Evolutionary conservation across 1,140 invertebrate genomes (phyloP).

Genomic region (Arion vulgaris): DNA sequence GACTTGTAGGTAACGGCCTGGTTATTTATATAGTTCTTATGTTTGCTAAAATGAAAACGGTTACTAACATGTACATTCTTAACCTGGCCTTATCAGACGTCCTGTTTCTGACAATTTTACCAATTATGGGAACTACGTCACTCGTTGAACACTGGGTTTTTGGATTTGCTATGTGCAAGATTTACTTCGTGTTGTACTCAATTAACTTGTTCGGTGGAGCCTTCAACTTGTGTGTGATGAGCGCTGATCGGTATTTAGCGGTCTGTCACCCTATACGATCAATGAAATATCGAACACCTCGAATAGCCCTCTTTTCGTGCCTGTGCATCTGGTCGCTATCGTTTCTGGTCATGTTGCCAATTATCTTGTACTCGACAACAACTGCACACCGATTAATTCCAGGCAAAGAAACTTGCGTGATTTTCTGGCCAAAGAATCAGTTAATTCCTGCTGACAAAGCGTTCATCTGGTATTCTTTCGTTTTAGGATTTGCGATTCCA

Average conservation of each 20-base stretch:
- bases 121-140: conserved; percentile 75
- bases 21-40: conserved; percentile 72
- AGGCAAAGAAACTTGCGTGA: conserved; percentile 56
- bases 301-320: conserved; percentile 69
- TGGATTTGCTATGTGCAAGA: conserved; percentile 91
- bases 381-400: conserved; percentile 46
- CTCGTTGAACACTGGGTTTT: conserved; percentile 89
- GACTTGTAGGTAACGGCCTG: conserved; percentile 87
- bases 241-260: conserved; percentile 95
- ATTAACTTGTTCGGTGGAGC: conserved; percentile 97
- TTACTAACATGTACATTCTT: conserved; percentile 89
- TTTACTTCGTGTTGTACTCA: conserved; percentile 86
- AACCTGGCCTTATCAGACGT: conserved; percentile 90
- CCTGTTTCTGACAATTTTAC: conserved; percentile 93
- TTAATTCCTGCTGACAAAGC: conserved; percentile 66
- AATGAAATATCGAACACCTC: conserved; percentile 76
- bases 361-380: conserved; percentile 89
- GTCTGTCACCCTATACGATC: conserved; percentile 96
- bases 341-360: conserved; percentile 81
- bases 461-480: conserved; percentile 84
- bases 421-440: conserved; percentile 63
- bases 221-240: conserved; percentile 95
- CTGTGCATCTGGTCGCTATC: conserved; percentile 73
- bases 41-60: conserved; percentile 90
- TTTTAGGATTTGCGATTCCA: conserved; percentile 93